A percentile compares a stretch with the other conserved stretches of the same genome.
phyloP scores from a whole-genome alignment of 2,797 vertebrate genomes.

The Paguma larvata region DNA sequence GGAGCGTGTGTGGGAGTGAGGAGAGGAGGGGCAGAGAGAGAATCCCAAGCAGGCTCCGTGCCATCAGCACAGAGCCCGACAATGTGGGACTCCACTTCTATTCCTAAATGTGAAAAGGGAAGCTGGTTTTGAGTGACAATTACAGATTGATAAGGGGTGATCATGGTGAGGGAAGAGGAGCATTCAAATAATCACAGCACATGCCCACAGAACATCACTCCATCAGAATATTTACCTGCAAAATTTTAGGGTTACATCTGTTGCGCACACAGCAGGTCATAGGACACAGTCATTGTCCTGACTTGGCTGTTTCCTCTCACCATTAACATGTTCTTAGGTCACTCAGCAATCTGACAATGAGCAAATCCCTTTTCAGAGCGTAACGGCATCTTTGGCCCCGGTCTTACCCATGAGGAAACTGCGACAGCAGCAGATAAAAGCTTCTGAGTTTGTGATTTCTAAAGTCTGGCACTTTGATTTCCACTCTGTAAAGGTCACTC shows the following conservation, averaged over 20 bases:
- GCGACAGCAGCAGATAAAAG: neutral
- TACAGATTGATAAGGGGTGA: neutral
- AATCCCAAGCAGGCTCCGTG: too few species aligned
- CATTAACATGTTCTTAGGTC: neutral
- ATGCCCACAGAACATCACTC: neutral
- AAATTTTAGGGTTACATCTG: neutral
- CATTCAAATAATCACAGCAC: neutral
- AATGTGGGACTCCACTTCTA: neutral
- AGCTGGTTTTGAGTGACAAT: neutral
- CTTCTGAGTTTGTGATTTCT: slow-evolving; percentile 8
- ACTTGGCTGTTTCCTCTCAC: neutral
- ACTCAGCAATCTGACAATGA: neutral
- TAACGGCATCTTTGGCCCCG: neutral
- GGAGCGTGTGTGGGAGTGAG: too few species aligned
- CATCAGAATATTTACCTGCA: neutral
- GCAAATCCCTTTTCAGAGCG: neutral
- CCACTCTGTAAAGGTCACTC: neutral
- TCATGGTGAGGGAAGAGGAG: neutral
- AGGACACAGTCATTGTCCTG: neutral
- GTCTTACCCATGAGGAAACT: neutral
- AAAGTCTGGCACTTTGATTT: neutral
- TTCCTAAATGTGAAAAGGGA: neutral
- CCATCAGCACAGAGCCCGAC: too few species aligned
- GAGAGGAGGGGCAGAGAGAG: too few species aligned
- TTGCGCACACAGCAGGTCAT: neutral